Conservation (phyloP, 2,113 vertebrate genomes). For the Lampris megalopsis region DNA sequence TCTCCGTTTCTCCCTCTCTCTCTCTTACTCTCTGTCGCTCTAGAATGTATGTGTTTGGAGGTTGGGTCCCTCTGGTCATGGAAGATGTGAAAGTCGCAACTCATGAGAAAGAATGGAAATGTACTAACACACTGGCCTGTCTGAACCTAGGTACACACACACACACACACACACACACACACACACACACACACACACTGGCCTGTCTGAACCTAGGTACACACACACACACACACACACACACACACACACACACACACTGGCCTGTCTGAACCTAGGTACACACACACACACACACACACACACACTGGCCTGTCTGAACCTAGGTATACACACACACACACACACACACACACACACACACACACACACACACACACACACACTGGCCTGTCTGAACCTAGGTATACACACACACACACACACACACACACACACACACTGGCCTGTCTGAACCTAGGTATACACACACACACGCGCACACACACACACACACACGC, state of each 20-base stretch:
- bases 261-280: not conserved
- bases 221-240: not conserved
- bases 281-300: not conserved
- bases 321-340: not conserved
- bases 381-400: too few relatives aligned
- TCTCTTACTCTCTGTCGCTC: conserved; percentile 8
- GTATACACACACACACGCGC: too few relatives aligned
- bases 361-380: too few relatives aligned
- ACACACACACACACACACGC: too few relatives aligned
- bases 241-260: too few relatives aligned
- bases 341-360: too few relatives aligned
- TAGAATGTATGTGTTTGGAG: conserved; percentile 92
- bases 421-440: not conserved
- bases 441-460: not conserved
- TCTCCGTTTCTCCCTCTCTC: not conserved
- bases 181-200: not conserved
- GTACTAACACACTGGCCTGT: conserved; percentile 91
- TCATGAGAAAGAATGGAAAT: conserved; percentile 94
- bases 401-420: not conserved
- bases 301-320: not conserved
- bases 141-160: conserved; percentile 85
- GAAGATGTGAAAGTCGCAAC: conserved; percentile 93
- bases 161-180: conserved; percentile 1
- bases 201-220: not conserved
- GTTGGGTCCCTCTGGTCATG: conserved; percentile 92